Evolutionary conservation across 2,888 invertebrate genomes (phyloP).

Genomic region (Lepidonotus clava): DNA sequence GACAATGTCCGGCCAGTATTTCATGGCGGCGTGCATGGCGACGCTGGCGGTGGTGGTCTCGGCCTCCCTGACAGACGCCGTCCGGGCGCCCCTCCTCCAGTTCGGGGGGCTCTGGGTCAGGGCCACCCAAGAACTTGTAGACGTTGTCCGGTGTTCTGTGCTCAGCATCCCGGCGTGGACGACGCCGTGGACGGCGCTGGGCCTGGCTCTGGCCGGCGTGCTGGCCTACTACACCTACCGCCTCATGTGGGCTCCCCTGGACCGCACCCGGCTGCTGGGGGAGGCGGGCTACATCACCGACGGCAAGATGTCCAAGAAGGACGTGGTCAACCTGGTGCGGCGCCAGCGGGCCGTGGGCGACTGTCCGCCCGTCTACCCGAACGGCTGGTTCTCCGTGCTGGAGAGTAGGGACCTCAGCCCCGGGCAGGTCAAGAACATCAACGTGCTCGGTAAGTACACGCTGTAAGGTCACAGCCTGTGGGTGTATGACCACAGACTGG

Average conservation of each 20-base stretch:
- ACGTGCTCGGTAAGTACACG: slow-evolving; percentile 84
- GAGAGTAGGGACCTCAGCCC: slow-evolving; percentile 84
- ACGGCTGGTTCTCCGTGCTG: slow-evolving; percentile 92
- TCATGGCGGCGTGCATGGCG: neutral
- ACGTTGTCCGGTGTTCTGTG: neutral
- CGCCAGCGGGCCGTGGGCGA: slow-evolving; percentile 84
- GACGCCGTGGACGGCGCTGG: slow-evolving; percentile 50
- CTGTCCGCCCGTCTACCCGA: slow-evolving; percentile 91
- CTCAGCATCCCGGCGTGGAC: slow-evolving; percentile 51
- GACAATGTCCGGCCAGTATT: neutral
- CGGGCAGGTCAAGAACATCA: slow-evolving; percentile 81
- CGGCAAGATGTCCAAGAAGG: slow-evolving; percentile 70
- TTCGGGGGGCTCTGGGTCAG: slow-evolving; percentile 58
- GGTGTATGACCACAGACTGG: too few relatives aligned
- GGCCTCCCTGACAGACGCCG: neutral
- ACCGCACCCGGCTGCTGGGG: slow-evolving; percentile 73
- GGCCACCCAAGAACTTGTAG: slow-evolving; percentile 41
- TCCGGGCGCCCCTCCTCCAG: slow-evolving; percentile 55
- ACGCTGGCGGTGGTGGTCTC: slow-evolving; percentile 15
- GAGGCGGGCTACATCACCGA: slow-evolving; percentile 76
- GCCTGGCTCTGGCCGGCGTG: slow-evolving; percentile 5
- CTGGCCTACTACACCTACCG: slow-evolving; percentile 66
- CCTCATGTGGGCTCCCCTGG: slow-evolving; percentile 71
- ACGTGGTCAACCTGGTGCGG: slow-evolving; percentile 74
- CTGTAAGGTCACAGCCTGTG: too few relatives aligned